Evolutionary conservation across 2,888 invertebrate species (phyloP).

Genomic region (Tenthredo distinguenda): DNA sequence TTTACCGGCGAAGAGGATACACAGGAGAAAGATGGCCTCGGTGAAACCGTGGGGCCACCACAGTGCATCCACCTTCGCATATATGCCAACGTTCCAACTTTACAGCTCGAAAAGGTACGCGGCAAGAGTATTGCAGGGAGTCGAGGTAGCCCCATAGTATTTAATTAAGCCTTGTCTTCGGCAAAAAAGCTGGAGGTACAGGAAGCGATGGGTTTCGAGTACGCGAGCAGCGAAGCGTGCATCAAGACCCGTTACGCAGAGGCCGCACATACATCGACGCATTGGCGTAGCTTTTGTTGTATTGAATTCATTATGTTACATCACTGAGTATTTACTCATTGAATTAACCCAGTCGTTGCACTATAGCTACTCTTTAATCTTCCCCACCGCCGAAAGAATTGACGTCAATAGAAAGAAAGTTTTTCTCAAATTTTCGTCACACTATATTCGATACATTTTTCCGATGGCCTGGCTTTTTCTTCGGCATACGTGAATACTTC

Average conservation of each 20-base stretch:
- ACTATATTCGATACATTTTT: background rate
- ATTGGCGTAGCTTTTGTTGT: constrained; percentile 61
- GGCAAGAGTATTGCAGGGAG: background rate
- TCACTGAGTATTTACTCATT: constrained; percentile 4
- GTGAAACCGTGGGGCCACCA: constrained; percentile 39
- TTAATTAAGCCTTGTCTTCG: constrained; percentile 62
- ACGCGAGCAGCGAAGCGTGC: constrained; percentile 60
- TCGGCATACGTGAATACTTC: background rate
- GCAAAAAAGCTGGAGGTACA: constrained; percentile 64
- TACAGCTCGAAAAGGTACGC: constrained; percentile 13
- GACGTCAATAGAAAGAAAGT: background rate
- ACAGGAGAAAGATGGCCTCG: constrained; percentile 25
- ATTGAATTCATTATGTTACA: background rate
- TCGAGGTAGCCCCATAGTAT: constrained; percentile 55
- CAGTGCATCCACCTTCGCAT: constrained; percentile 45
- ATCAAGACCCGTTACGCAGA: constrained; percentile 64
- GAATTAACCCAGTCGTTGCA: constrained; percentile 24
- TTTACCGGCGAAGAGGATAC: constrained; percentile 4
- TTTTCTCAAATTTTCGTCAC: background rate
- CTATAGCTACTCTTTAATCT: background rate
- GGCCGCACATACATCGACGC: constrained; percentile 31
- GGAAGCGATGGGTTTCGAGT: constrained; percentile 66
- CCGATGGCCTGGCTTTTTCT: too few species aligned
- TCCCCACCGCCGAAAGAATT: background rate
- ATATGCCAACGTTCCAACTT: constrained; percentile 17